Percentiles rank a stretch among this genome's conserved stretches.
Evolutionary conservation across 2,797 vertebrate genomes (phyloP).

Genomic region (Rhyacichthys aspro): DNA sequence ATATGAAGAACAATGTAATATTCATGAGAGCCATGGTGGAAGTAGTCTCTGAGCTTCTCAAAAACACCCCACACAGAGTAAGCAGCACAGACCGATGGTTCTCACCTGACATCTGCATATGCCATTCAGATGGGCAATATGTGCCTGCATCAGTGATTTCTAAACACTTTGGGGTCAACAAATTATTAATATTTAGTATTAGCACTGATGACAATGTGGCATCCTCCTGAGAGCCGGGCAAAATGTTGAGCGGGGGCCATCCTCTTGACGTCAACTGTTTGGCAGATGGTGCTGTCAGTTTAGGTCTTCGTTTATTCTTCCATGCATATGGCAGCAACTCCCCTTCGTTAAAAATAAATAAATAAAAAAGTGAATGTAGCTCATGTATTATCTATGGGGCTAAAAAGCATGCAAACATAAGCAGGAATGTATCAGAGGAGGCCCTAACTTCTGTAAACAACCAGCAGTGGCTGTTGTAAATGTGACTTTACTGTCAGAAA

Average conservation of each 20-base stretch:
- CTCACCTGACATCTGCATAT: slow-evolving; percentile 86
- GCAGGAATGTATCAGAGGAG: slow-evolving; percentile 81
- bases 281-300: slow-evolving; percentile 91
- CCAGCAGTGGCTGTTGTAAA: slow-evolving; percentile 82
- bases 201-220: slow-evolving; percentile 81
- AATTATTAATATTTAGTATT: slow-evolving; percentile 82
- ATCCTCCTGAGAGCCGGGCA: slow-evolving; percentile 80
- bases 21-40: slow-evolving; percentile 79
- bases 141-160: slow-evolving; percentile 82
- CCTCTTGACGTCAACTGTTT: slow-evolving; percentile 83
- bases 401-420: slow-evolving; percentile 86
- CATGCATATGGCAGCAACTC: slow-evolving; percentile 86
- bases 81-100: slow-evolving; percentile 56
- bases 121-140: slow-evolving; percentile 81
- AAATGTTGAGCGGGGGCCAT: slow-evolving; percentile 77
- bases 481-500: slow-evolving; percentile 90
- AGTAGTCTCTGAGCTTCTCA: slow-evolving; percentile 63
- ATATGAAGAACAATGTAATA: slow-evolving; percentile 75
- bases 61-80: slow-evolving; percentile 59
- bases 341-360: slow-evolving; percentile 74
- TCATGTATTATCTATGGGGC: slow-evolving; percentile 89
- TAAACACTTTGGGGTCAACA: slow-evolving; percentile 87
- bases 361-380: slow-evolving; percentile 70
- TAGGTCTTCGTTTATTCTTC: slow-evolving; percentile 85
- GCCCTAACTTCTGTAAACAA: slow-evolving; percentile 91